A percentile compares a stretch with the other conserved stretches of the same genome.
These are phyloP conservation scores for Falcaria lacertinaria DNA, from an alignment of 2,888 invertebrate species.

Conservation along the genomic window DNA sequence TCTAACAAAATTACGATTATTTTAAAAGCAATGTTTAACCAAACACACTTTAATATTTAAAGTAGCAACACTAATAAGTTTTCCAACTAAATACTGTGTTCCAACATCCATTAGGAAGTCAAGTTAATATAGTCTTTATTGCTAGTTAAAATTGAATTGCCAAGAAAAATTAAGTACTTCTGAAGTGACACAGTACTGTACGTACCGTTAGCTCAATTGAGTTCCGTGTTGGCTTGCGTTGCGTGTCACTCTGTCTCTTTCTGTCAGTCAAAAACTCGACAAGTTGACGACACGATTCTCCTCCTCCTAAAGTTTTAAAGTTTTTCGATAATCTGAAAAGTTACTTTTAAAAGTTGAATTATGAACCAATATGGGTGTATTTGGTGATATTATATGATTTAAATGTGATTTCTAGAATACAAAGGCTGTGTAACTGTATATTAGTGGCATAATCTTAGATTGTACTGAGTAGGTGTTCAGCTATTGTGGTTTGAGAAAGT, in stretches of 20 bases:
- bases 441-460: constrained; percentile 29
- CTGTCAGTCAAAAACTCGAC: constrained; percentile 52
- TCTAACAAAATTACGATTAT: too few relatives aligned
- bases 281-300: constrained; percentile 36
- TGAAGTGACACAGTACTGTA: too few relatives aligned
- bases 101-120: too few relatives aligned
- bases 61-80: too few relatives aligned
- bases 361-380: constrained; percentile 17
- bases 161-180: too few relatives aligned
- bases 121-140: too few relatives aligned
- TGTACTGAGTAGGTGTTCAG: constrained; percentile 71
- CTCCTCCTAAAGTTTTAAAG: constrained; percentile 51
- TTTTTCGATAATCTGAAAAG: constrained; percentile 41
- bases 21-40: too few relatives aligned
- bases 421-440: constrained; percentile 63
- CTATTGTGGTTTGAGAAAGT: constrained; percentile 68
- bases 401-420: constrained; percentile 36
- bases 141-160: too few relatives aligned
- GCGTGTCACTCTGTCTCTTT: constrained; percentile 31
- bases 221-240: constrained; percentile 21
- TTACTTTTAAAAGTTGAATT: constrained; percentile 28
- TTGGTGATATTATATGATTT: constrained; percentile 8
- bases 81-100: too few relatives aligned
- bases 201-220: neutral
- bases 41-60: too few relatives aligned